A percentile compares a stretch with the other conserved stretches of the same genome.
Conservation (phyloP, 2,888 invertebrate species). For the Mythimna vitellina region DNA sequence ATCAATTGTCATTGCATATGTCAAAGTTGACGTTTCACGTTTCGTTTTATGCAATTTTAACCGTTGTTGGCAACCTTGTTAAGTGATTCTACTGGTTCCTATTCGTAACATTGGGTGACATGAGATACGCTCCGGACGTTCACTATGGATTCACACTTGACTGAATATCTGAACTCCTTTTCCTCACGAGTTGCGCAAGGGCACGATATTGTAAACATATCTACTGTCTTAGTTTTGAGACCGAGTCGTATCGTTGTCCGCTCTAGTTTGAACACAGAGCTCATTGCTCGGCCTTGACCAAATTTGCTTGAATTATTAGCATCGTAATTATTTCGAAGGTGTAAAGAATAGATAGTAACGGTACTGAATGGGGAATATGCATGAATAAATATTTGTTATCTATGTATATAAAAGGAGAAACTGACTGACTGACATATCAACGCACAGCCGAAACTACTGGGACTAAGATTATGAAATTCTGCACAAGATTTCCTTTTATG, state of each 20-base stretch:
- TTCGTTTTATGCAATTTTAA: too few relatives aligned
- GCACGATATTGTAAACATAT: slow-evolving; percentile 19
- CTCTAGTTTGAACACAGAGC: slow-evolving; percentile 15
- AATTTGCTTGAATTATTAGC: slow-evolving; percentile 20
- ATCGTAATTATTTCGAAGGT: slow-evolving; percentile 5
- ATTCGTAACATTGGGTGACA: slow-evolving; percentile 22
- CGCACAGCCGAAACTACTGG: too few relatives aligned
- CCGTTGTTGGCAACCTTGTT: neutral
- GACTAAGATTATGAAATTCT: too few relatives aligned
- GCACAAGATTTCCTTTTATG: too few relatives aligned
- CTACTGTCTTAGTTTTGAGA: slow-evolving; percentile 6
- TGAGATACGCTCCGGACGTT: slow-evolving; percentile 39
- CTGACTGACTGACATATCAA: too few relatives aligned
- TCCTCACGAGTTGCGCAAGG: slow-evolving; percentile 41
- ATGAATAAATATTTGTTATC: too few relatives aligned
- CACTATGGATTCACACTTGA: slow-evolving; percentile 48
- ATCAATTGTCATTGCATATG: too few relatives aligned
- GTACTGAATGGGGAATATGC: neutral
- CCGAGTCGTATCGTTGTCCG: slow-evolving; percentile 28
- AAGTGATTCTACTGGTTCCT: slow-evolving; percentile 29
- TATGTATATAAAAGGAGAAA: too few relatives aligned
- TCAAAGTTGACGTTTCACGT: too few relatives aligned
- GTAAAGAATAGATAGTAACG: neutral
- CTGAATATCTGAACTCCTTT: slow-evolving; percentile 43
- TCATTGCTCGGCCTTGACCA: slow-evolving; percentile 21